Base-by-base conservation (phyloP, 37 sponge, comb jelly and placozoan genomes). In the Diacarnus erythraeanus region DNA sequence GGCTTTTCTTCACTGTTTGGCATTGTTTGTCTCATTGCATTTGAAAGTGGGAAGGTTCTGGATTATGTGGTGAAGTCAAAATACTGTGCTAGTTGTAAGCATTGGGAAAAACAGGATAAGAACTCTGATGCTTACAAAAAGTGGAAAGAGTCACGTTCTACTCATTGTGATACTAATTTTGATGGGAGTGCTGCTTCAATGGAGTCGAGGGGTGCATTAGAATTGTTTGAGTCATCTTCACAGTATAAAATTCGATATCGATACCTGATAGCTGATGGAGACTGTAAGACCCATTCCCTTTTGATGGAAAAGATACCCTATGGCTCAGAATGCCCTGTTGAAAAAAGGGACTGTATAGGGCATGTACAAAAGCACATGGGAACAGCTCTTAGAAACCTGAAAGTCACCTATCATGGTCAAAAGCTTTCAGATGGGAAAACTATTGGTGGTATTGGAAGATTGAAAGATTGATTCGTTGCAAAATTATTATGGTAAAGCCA, bases 401-500 rank as follows among this genome's bases (percentile, higher is more conserved):
- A 82, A 35, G 26, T 35, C 33, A 10, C 57, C 1, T 82, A 74
- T 57, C 41, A 64, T 6, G 66, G 66, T 12, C 0, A 12, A 43
- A 82, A 82, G 38, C 47, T 78, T 4, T 41, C 78, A 43, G 78
- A 78, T 66, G 54, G 66, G n/a, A 65, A 74, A 30, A 82, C 66
- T 2, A 65, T 82, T 51, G 83, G 83, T 38, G 83, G 83, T 27
- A 42, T 40, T 18, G 83, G 83, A 1, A 44, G 75, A 38, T 67
- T 82, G 0, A 82, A 74, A 3, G 38, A 64, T 74, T 3, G 38
- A 82, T 38, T 57, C 60, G 21, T 65, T 82, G 5, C 75, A 82
- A 37, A 82, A 82, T 43, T 82, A 82, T 31, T 82, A 82, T 64
- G 83, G 83, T 8, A 56, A 72, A 6, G 74, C 83, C 3, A 82